These are phyloP conservation scores for Alosa sapidissima DNA, from an alignment of 2,797 vertebrate species.

Conservation along the genomic window DNA sequence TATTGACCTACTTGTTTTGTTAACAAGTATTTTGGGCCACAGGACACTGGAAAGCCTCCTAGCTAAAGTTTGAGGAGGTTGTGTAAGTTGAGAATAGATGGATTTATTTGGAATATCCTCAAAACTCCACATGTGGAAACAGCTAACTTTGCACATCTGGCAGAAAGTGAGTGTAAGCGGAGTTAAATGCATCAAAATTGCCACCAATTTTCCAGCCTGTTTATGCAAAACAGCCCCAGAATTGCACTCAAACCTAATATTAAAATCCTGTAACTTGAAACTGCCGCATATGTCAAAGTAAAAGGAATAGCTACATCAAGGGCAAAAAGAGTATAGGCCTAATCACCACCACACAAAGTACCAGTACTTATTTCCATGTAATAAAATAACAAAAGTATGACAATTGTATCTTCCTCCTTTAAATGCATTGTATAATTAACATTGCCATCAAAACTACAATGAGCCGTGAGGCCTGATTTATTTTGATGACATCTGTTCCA, in stretches of 20 bases:
- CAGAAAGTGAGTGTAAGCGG: conserved; percentile 64
- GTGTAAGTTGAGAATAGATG: conserved; percentile 42
- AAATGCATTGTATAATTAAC: neutral
- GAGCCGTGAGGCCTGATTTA: neutral
- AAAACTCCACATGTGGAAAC: conserved; percentile 72
- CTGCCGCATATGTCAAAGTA: neutral
- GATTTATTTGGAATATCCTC: conserved; percentile 50
- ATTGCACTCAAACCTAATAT: conserved; percentile 61
- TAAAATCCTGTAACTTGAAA: conserved; percentile 51
- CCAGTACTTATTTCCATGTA: neutral
- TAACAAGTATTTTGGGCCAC: neutral
- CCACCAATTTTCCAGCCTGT: conserved; percentile 67
- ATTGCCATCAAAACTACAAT: neutral
- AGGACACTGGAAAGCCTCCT: neutral
- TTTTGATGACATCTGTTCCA: neutral
- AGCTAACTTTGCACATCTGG: conserved; percentile 75
- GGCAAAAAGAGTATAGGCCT: neutral
- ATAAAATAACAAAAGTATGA: neutral
- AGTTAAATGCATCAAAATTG: conserved; percentile 66
- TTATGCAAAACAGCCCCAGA: conserved; percentile 75
- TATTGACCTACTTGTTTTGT: neutral
- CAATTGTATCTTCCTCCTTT: neutral
- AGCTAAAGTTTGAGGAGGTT: neutral
- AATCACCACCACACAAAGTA: neutral
- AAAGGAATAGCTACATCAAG: neutral